Evolutionary conservation across 2,888 invertebrate genomes (phyloP).

Genomic region (Microctonus aethiopoides): DNA sequence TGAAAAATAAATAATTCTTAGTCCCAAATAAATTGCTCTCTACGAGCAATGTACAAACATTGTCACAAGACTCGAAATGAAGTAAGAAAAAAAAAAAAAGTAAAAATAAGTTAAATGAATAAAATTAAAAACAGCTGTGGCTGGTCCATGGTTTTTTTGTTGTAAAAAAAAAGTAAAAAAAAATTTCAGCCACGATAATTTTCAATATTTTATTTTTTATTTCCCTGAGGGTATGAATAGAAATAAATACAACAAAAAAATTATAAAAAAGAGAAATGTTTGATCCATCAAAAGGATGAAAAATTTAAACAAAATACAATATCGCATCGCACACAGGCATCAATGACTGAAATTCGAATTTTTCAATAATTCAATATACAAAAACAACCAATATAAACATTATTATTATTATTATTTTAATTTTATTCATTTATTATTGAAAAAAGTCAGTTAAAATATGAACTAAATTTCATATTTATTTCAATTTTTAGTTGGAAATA

Average conservation of each 20-base stretch:
- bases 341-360: too few relatives aligned
- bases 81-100: neutral
- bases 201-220: neutral
- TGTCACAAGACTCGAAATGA: slow-evolving; percentile 6
- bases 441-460: neutral
- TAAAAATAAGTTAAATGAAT: neutral
- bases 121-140: slow-evolving; percentile 24
- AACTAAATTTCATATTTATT: too few relatives aligned
- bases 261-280: too few relatives aligned
- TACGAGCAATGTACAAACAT: slow-evolving; percentile 3
- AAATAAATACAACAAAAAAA: too few relatives aligned
- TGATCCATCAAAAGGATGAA: too few relatives aligned
- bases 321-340: too few relatives aligned
- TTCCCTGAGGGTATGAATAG: neutral
- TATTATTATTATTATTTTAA: too few relatives aligned
- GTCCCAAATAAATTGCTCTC: slow-evolving; percentile 2
- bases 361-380: too few relatives aligned
- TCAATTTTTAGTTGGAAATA: neutral
- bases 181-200: neutral
- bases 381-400: too few relatives aligned
- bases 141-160: neutral
- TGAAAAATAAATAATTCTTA: slow-evolving; percentile 7
- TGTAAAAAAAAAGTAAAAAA: neutral
- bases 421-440: too few relatives aligned
- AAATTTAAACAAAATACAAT: too few relatives aligned